Base-by-base conservation (phyloP, 2,888 invertebrate species). In the Pollenia griseotomentosa region DNA sequence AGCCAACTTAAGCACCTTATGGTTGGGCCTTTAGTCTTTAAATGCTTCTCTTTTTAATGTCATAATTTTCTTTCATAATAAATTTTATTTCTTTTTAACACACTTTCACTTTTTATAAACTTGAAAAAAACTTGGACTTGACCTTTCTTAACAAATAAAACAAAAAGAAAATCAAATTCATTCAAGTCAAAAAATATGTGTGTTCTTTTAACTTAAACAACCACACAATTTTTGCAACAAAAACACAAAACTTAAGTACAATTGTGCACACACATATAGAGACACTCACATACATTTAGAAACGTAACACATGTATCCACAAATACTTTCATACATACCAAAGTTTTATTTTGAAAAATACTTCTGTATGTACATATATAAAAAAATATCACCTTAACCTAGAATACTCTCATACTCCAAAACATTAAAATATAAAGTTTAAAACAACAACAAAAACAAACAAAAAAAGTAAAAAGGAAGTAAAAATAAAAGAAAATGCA, bases 371-470 rank as follows among this genome's bases (percentile, higher is more conserved):
- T 48, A 51, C 33, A 75, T 66, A 12, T 16, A 48, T 68, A 40
- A 68, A 23, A 59, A 66, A 63, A 78, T 57, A 83, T 78, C 78
- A 86, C 86, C 83, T 82, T 83, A 82, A 86, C 82, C 86, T 79
- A 74, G 73, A 82, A 86, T 42, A 33, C 14, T 19, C 74, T 78
- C 82, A 78, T 44, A 68, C 82, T 78, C 68, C 73, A 73, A 80
- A 46, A 75, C 57, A 81, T 73, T 61, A 66, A 66, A 85, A 77
- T 77, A 44, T 65, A n/a, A 63, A 74, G 10, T 51, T 68, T 53
- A 42, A 42, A 63, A 40, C 40, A 74, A 48, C 59, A 51, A 4
- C 1, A 44, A 11, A 16, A 53, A 6, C 10, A 46, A 33, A 33
- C 6, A 33, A 33, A 33, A 33, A 33, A 33, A 33, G 33, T 33